Base-by-base conservation (phyloP, 2,797 vertebrate species). In the Anomalospiza imberbis region DNA sequence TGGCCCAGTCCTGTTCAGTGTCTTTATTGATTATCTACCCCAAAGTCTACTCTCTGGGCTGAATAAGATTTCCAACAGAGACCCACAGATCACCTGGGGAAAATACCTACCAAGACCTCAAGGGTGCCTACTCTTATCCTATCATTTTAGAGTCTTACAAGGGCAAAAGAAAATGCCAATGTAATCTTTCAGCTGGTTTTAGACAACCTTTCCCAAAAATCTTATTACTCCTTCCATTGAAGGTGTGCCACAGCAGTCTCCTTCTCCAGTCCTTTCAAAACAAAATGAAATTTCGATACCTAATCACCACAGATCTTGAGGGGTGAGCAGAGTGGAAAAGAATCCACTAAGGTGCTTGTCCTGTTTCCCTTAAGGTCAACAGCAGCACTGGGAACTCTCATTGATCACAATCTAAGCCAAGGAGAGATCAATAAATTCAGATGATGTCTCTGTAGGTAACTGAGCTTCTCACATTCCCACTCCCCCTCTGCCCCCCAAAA, bases 401-500 rank as follows among this genome's bases (percentile, higher is more conserved):
- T 51, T 16, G 25, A 9, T 63, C 74, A 48, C 42, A 47, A 51
- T 19, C 19, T 14, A 40, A 11, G 19, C 14, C 21, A 65, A 78
- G 34, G 10, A 78, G 36, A 58, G 7, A 34, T 73, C 36, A 50
- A 5, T 68, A 80, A 77, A 55, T 68, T 89, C 32, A 74, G 32
- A 44, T 18, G 40, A 42, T 0, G 0, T 38, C 13, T 50, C 67
- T 71, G 21, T 34, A 73, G 25, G 15, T 63, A 88, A 45, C 38
- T 38, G 29, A 29, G 45, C 12, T 68, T 76, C 67, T 77, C 10
- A 34, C 34, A 34, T 34, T 34, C 19, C 38, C 0, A 0, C 16
- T n/a, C 22, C 3, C 24, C 34, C 7, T 13, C 44, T 40, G 10
- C 11, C 26, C 5, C 1, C 0, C 47, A 45, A n/a, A 22, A 79